Base-by-base conservation (phyloP, 2,888 invertebrate species). In the Chrysolina oricalcia region DNA sequence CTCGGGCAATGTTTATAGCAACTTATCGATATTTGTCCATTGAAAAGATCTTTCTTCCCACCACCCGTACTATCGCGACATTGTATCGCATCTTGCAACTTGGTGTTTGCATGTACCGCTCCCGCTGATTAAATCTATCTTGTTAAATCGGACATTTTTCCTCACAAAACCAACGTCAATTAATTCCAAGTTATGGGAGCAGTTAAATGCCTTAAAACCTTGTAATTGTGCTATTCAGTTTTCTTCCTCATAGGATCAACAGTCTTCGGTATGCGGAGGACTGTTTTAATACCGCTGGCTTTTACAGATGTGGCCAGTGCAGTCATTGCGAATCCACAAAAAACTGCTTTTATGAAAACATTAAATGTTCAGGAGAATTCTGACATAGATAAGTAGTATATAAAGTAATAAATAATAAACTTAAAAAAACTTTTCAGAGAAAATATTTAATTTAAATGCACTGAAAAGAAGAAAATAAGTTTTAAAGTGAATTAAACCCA, bases 121-220 rank as follows among this genome's bases (percentile, higher is more conserved):
- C 75, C 75, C 53, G 74, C 80, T 80, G 82, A 85, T 85, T 84
- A 78, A 83, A 85, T 85, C 85, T 84, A 81, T 80, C 84, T 85
- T 85, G 85, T 85, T 83, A 84, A 84, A 86, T 83, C 83, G 84
- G 82, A 85, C 85, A 86, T 86, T 87, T 87, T 85, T 85, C 83
- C 81, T 79, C 82, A 81, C 83, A 82, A 80, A 81, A 84, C 82
- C 84, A 82, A 85, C 83, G 85, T 86, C 86, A 85, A 86, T 86
- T 85, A 86, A 85, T 84, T 85, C 82, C 83, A 83, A 86, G 86
- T 86, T 85, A 85, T 85, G 85, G 84, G 74, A 69, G 73, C 71
- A 74, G 77, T 77, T 77, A 76, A 80, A 79, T 76, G 78, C 70
- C 78, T 81, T 81, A 80, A 79, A 81, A 79, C 73, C 78, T 76